Evolutionary conservation across 2,113 vertebrate genomes (phyloP).

Genomic region (Mohoua ochrocephala): DNA sequence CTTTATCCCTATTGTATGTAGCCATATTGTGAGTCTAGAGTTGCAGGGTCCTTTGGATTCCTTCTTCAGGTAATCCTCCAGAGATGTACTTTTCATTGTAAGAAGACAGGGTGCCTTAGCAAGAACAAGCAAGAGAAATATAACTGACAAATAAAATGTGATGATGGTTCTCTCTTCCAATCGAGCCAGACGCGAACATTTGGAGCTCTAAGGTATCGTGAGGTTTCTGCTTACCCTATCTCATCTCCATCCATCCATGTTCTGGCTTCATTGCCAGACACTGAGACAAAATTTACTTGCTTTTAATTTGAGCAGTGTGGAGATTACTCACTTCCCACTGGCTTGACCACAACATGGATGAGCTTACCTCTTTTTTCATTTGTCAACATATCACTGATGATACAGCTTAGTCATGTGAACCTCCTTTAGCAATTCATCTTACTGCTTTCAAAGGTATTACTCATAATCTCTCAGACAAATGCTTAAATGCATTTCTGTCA

Average conservation of each 20-base stretch:
- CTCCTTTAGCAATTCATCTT: not conserved
- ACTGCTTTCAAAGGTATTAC: not conserved
- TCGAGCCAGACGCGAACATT: not conserved
- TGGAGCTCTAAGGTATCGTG: not conserved
- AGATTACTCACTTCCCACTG: not conserved
- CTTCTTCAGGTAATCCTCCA: not conserved
- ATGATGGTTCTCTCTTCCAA: not conserved
- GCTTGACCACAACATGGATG: not conserved
- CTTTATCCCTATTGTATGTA: not conserved
- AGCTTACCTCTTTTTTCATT: not conserved
- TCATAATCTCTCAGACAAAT: not conserved
- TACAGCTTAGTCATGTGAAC: not conserved
- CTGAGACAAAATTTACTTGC: not conserved
- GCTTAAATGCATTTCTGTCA: not conserved
- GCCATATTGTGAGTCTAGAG: not conserved
- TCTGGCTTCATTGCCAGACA: not conserved
- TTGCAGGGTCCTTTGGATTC: not conserved
- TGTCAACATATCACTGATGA: not conserved
- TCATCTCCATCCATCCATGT: not conserved
- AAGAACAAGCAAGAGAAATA: not conserved
- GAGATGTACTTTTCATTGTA: not conserved
- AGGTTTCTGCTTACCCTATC: not conserved
- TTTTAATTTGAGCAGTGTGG: not conserved
- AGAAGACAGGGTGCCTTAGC: not conserved
- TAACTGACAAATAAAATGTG: not conserved